Evolutionary conservation across 2,888 invertebrate species (phyloP).

Genomic region (Spodoptera littoralis): DNA sequence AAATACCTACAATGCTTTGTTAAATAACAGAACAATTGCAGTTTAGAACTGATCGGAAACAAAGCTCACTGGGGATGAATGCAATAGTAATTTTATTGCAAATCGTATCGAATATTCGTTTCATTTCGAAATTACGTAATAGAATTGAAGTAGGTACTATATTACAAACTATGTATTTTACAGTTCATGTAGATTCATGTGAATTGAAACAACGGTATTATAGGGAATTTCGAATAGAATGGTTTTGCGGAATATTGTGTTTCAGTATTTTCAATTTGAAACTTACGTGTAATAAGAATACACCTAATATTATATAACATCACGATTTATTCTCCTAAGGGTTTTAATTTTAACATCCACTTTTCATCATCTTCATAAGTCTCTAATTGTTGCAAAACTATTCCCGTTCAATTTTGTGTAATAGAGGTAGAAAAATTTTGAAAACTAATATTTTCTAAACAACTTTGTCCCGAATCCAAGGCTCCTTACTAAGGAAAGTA

Average conservation of each 20-base stretch:
- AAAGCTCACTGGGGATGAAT: constrained; percentile 38
- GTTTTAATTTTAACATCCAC: too few relatives aligned
- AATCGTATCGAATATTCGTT: constrained; percentile 30
- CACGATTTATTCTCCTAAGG: too few relatives aligned
- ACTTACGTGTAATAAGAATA: too few relatives aligned
- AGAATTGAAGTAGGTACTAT: constrained; percentile 32
- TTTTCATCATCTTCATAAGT: too few relatives aligned
- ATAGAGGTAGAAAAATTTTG: too few relatives aligned
- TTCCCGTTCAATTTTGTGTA: too few relatives aligned
- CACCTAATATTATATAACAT: too few relatives aligned
- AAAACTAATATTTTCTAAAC: too few relatives aligned
- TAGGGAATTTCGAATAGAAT: neutral
- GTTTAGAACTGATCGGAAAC: constrained; percentile 36
- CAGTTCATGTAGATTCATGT: constrained; percentile 31
- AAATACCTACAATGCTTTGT: neutral
- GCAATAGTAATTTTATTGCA: constrained; percentile 40
- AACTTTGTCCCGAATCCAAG: too few relatives aligned
- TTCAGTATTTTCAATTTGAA: constrained; percentile 62
- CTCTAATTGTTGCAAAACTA: too few relatives aligned
- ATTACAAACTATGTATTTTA: constrained; percentile 45
- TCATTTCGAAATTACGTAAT: constrained; percentile 29
- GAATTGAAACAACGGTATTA: constrained; percentile 18
- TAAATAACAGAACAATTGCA: constrained; percentile 22
- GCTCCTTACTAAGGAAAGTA: too few relatives aligned
- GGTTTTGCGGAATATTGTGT: constrained; percentile 2